A percentile compares a stretch with the other conserved stretches of the same genome.
These are phyloP conservation scores for Crotalus tigris DNA, from an alignment of 2,113 vertebrate species.

Conservation along the genomic window DNA sequence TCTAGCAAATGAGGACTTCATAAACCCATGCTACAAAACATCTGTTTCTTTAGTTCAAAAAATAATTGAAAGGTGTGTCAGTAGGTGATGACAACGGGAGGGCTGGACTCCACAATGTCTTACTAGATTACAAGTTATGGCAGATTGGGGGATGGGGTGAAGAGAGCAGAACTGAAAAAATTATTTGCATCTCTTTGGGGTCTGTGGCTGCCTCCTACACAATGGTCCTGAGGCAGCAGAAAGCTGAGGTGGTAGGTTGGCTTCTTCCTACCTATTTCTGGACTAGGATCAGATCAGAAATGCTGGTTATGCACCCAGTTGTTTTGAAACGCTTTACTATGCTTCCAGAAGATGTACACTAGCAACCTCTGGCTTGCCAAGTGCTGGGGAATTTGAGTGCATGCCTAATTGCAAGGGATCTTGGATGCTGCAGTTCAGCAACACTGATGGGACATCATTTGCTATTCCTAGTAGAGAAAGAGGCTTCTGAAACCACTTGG, in stretches of 20 bases:
- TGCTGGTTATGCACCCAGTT: not conserved
- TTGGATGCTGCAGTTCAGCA: not conserved
- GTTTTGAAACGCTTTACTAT: not conserved
- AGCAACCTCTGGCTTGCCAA: not conserved
- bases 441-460: not conserved
- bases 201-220: not conserved
- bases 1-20: constrained; percentile 47
- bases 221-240: not conserved
- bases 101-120: not conserved
- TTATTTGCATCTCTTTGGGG: not conserved
- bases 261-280: not conserved
- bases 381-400: not conserved
- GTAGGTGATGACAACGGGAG: not conserved
- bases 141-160: not conserved
- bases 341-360: not conserved
- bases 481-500: not conserved
- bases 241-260: not conserved
- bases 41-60: not conserved
- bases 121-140: not conserved
- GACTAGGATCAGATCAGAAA: not conserved
- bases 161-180: not conserved
- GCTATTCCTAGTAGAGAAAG: not conserved
- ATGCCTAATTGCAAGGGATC: not conserved
- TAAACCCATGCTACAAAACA: constrained; percentile 29
- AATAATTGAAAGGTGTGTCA: not conserved